phyloP scores from a whole-genome alignment of 2,888 invertebrate species.

The Drosophila limbata region DNA sequence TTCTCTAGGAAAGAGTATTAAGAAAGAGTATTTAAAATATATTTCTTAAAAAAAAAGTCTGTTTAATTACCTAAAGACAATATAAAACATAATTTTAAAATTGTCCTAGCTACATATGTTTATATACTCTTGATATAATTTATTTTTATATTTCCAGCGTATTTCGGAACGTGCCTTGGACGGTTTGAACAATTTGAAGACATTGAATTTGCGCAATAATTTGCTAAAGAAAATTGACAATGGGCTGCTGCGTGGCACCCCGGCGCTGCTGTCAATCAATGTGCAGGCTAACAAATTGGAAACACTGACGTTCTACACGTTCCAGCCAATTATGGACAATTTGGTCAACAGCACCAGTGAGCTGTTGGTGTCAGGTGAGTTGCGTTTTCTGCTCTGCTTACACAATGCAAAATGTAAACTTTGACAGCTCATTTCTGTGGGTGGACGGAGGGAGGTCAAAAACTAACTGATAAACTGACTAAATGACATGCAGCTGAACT shows the following conservation, averaged over 20 bases:
- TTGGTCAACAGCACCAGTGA: constrained; percentile 91
- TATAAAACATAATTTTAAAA: no score
- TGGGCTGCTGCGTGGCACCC: constrained; percentile 90
- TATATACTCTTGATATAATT: no score
- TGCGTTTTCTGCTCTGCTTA: neutral
- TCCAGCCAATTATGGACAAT: constrained; percentile 91
- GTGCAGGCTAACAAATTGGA: constrained; percentile 91
- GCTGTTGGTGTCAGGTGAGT: constrained; percentile 91
- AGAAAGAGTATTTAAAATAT: no score
- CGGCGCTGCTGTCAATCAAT: constrained; percentile 90
- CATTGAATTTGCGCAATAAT: constrained; percentile 91
- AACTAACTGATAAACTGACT: constrained; percentile 23
- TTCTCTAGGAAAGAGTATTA: no score
- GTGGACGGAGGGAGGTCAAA: neutral
- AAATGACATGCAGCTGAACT: constrained; percentile 17
- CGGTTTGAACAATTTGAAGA: constrained; percentile 90
- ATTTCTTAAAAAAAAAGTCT: no score
- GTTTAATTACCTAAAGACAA: no score
- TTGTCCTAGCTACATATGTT: no score
- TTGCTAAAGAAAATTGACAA: constrained; percentile 90
- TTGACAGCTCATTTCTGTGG: constrained; percentile 43
- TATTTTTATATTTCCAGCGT: constrained; percentile 85
- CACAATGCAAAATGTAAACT: constrained; percentile 14
- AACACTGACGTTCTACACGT: constrained; percentile 91
- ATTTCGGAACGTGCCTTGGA: constrained; percentile 92